These are phyloP conservation scores for Caretta caretta DNA, from an alignment of 2,113 vertebrate species.

Conservation along the genomic window DNA sequence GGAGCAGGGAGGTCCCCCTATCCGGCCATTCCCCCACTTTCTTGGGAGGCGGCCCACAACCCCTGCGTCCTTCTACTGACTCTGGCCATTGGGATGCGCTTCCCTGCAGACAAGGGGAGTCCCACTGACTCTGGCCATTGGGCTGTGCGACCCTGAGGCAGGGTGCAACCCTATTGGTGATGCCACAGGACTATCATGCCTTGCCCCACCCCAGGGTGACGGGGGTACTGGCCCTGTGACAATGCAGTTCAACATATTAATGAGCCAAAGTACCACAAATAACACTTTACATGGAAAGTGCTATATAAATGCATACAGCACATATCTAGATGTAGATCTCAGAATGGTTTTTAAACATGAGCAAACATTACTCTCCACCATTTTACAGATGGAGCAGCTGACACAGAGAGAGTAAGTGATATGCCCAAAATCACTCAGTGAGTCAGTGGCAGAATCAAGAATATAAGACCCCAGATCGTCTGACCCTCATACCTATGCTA, in stretches of 20 bases:
- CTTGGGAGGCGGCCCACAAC: no score
- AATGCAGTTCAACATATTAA: neutral
- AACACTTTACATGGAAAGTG: neutral
- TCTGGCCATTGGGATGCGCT: no score
- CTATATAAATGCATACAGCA: neutral
- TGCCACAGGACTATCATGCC: accelerated
- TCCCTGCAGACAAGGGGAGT: no score
- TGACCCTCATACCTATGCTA: neutral
- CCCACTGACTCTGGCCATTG: no score
- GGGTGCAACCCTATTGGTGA: no score
- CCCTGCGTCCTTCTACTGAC: no score
- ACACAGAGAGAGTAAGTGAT: neutral
- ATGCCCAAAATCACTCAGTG: neutral
- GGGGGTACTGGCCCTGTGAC: no score
- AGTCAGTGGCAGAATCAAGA: neutral
- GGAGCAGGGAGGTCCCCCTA: no score
- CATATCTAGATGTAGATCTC: neutral
- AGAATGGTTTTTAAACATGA: neutral
- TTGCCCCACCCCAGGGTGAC: no score
- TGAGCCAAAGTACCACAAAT: neutral
- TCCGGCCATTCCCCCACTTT: no score
- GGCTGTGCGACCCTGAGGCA: no score
- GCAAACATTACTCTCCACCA: neutral
- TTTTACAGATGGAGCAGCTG: neutral
- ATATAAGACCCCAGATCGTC: neutral